These are phyloP conservation scores for Gulo gulo DNA, from an alignment of 2,113 vertebrate genomes.

Conservation along the genomic window DNA sequence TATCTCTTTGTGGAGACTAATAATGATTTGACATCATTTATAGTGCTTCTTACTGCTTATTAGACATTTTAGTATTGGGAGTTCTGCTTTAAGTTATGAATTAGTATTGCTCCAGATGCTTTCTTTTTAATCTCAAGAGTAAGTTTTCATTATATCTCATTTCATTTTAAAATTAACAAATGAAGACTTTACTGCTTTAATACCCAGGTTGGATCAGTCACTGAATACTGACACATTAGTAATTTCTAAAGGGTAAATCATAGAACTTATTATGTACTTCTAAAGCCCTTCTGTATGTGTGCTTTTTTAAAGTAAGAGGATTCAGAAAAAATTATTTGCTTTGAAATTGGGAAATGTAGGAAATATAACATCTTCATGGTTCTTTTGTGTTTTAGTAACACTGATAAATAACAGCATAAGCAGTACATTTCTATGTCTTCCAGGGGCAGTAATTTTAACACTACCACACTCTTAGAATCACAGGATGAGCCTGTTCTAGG, in stretches of 20 bases:
- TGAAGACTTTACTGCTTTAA: background rate
- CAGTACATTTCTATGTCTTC: background rate
- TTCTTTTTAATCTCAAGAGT: background rate
- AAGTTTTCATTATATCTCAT: constrained; percentile 32
- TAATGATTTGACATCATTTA: constrained; percentile 29
- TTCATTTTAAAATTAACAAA: constrained; percentile 37
- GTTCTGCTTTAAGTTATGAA: constrained; percentile 32
- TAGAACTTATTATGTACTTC: background rate
- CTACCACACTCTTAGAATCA: background rate
- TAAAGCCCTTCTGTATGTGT: background rate
- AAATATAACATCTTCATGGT: background rate
- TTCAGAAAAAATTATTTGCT: constrained; percentile 5
- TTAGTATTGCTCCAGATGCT: background rate
- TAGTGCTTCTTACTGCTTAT: background rate
- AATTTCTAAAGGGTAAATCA: background rate
- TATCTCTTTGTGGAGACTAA: background rate
- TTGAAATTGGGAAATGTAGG: background rate
- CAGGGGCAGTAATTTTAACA: background rate
- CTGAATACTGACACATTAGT: background rate
- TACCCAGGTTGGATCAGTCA: background rate
- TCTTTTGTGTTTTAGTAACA: constrained; percentile 36
- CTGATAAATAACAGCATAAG: background rate
- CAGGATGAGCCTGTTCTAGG: background rate
- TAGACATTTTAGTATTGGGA: constrained; percentile 19
- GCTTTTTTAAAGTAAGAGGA: background rate